Evolutionary conservation across 1,140 invertebrate genomes (phyloP).

Genomic region (Cotesia vestalis): DNA sequence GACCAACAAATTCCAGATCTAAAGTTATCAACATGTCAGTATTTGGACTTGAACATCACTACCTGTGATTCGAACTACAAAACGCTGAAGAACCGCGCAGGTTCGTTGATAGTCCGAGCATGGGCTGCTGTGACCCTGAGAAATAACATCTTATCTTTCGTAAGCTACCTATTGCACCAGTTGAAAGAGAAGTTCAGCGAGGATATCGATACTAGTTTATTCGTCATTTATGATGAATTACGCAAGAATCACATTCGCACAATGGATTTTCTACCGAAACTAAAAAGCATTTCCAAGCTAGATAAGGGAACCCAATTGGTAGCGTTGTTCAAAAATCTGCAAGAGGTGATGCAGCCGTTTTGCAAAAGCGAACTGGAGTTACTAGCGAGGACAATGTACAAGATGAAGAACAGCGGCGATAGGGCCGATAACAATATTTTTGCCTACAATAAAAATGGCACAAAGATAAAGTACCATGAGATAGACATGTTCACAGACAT

Average conservation of each 20-base stretch:
- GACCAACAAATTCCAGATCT: constrained; percentile 30
- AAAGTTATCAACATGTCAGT: constrained; percentile 45
- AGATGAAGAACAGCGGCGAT: background rate
- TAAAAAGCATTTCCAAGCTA: constrained; percentile 30
- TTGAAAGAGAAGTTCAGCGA: constrained; percentile 42
- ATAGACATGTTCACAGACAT: constrained; percentile 37
- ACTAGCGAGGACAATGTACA: constrained; percentile 21
- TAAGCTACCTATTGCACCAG: constrained; percentile 49
- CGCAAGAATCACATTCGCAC: constrained; percentile 48
- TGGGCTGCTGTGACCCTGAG: constrained; percentile 46
- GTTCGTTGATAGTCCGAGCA: constrained; percentile 46
- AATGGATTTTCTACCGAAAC: constrained; percentile 43
- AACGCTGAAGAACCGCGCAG: constrained; percentile 40
- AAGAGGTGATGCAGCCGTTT: constrained; percentile 23
- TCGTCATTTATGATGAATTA: constrained; percentile 47
- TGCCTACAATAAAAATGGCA: background rate
- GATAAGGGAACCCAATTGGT: constrained; percentile 23
- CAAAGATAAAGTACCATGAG: background rate
- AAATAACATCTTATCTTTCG: constrained; percentile 49
- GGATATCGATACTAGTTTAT: constrained; percentile 43
- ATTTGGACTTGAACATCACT: constrained; percentile 43
- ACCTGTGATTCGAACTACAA: constrained; percentile 44
- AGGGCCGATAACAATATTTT: too few relatives aligned
- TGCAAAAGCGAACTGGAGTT: constrained; percentile 30
- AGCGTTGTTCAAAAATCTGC: constrained; percentile 27